A percentile compares a stretch with the other conserved stretches of the same genome.
Conservation (phyloP, 2,797 vertebrate species). For the Micrastur ruficollis region DNA sequence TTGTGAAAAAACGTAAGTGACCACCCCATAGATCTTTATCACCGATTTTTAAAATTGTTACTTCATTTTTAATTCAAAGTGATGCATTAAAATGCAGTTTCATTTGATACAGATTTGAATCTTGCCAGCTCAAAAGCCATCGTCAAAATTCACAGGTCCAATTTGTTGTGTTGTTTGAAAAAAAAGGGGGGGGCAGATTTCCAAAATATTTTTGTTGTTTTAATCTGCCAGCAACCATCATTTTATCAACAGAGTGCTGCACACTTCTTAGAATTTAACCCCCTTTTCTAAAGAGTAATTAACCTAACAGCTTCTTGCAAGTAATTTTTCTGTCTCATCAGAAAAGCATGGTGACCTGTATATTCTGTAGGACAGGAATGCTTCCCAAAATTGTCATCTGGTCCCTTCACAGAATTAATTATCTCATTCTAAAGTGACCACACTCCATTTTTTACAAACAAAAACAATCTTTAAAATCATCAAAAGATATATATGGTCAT, state of each 20-base stretch:
- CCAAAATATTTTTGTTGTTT: constrained; percentile 52
- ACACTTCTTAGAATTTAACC: constrained; percentile 48
- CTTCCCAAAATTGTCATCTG: constrained; percentile 3
- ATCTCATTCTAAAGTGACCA: background rate
- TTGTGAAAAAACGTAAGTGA: background rate
- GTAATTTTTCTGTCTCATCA: constrained; percentile 34
- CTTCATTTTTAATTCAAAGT: background rate
- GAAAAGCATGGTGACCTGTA: background rate
- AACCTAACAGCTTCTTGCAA: constrained; percentile 65
- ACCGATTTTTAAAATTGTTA: background rate
- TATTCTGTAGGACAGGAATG: background rate
- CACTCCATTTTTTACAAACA: background rate
- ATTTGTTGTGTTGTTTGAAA: background rate
- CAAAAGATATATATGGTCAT: background rate
- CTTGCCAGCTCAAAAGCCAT: background rate
- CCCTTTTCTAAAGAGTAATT: constrained; percentile 55
- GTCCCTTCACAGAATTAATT: background rate
- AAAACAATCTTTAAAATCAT: background rate
- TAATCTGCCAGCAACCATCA: constrained; percentile 4
- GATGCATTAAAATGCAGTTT: background rate
- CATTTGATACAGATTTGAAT: background rate
- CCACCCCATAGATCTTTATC: background rate
- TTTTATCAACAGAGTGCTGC: constrained; percentile 8
- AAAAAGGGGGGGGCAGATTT: background rate
- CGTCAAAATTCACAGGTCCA: background rate